These are phyloP conservation scores for Myripristis jacobus DNA, from an alignment of 2,797 vertebrate genomes.

Conservation along the genomic window DNA sequence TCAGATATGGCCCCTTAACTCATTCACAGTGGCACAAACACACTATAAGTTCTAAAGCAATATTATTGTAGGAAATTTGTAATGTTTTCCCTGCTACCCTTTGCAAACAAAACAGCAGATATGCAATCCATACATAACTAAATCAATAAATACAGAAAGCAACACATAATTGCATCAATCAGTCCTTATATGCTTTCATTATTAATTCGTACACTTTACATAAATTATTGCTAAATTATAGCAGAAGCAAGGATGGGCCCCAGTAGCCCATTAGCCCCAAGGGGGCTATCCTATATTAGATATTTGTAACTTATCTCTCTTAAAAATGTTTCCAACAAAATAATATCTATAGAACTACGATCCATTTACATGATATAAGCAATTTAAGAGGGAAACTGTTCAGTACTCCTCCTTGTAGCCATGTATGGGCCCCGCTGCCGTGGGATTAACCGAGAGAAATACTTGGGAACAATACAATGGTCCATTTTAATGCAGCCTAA, in stretches of 20 bases:
- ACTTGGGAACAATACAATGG: constrained; percentile 84
- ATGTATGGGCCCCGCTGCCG: constrained; percentile 47
- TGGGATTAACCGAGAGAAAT: constrained; percentile 85
- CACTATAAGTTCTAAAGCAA: too few species aligned
- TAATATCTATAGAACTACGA: neutral
- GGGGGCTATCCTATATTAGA: constrained; percentile 20
- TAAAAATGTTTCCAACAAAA: neutral
- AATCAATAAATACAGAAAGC: too few species aligned
- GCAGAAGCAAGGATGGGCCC: neutral
- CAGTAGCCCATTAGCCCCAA: neutral
- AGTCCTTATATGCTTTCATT: too few species aligned
- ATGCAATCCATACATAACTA: too few species aligned
- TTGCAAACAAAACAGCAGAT: too few species aligned
- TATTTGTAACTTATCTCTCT: constrained; percentile 13
- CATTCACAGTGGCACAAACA: too few species aligned
- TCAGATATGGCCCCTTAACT: too few species aligned
- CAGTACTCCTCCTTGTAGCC: constrained; percentile 46
- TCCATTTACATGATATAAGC: constrained; percentile 6
- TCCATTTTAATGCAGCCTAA: constrained; percentile 87
- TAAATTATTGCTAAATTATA: neutral
- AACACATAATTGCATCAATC: neutral
- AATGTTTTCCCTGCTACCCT: too few species aligned
- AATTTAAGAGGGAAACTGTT: constrained; percentile 21
- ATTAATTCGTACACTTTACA: too few species aligned
- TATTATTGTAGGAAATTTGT: too few species aligned